These are phyloP conservation scores for Patella pellucida DNA, from an alignment of 2,888 invertebrate species.

Conservation along the genomic window DNA sequence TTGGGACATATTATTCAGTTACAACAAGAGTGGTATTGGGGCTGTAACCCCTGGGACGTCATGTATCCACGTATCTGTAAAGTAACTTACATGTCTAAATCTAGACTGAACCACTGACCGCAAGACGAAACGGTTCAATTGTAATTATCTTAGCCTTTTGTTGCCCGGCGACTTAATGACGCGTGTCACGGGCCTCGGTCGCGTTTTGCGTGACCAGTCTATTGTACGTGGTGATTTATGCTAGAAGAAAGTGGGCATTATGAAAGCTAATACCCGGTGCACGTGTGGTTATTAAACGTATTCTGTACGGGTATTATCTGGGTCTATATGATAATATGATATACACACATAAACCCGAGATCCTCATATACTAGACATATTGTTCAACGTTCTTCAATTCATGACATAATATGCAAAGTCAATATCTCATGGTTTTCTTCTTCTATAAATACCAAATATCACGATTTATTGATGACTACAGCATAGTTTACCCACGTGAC, in stretches of 20 bases:
- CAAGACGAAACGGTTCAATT: conserved; percentile 4
- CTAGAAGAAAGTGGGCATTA: background rate
- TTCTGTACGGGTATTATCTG: background rate
- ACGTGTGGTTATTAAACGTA: background rate
- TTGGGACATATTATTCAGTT: too few species aligned
- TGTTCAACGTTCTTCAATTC: too few species aligned
- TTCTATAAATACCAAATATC: too few species aligned
- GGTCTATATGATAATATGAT: background rate
- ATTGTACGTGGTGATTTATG: background rate
- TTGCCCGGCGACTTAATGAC: conserved; percentile 6
- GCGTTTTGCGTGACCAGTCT: conserved; percentile 10
- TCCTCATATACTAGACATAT: too few species aligned
- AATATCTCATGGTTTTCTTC: too few species aligned
- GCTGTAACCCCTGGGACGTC: too few species aligned
- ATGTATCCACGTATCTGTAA: too few species aligned
- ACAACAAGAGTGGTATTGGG: too few species aligned
- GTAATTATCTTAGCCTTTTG: background rate
- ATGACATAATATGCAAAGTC: too few species aligned
- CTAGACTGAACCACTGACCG: background rate
- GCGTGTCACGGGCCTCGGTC: background rate
- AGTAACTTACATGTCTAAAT: background rate
- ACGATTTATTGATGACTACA: too few species aligned
- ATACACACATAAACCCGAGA: background rate
- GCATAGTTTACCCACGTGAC: too few species aligned
- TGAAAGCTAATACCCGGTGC: background rate